Conservation (phyloP, 2,888 invertebrate species). For the Acanthoscelides obtectus region DNA sequence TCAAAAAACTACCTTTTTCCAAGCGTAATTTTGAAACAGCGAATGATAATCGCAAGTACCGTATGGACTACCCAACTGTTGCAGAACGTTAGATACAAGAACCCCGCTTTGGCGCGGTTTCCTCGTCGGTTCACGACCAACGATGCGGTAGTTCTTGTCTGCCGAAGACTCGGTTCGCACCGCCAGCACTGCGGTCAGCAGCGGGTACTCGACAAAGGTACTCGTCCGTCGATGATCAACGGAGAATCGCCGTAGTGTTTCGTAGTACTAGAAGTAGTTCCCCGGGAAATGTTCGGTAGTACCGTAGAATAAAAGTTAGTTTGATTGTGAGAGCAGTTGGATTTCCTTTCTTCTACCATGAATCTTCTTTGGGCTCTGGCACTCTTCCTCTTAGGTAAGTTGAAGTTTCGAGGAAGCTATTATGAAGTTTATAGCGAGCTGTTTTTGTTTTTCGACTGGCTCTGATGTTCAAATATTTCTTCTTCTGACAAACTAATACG, state of each 20-base stretch:
- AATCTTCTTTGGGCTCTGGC: not conserved
- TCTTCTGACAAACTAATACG: no score
- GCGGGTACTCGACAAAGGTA: not conserved
- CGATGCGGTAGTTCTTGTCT: not conserved
- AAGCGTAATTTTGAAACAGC: not conserved
- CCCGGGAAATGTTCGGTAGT: not conserved
- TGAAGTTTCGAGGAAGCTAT: no score
- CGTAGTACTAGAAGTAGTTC: not conserved
- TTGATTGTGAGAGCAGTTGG: not conserved
- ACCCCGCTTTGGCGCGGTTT: not conserved
- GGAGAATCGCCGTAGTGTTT: not conserved
- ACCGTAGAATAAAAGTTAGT: not conserved
- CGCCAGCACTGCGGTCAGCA: not conserved
- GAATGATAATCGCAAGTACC: not conserved
- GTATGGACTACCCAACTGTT: not conserved
- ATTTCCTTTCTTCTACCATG: not conserved
- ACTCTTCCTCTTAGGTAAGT: not conserved
- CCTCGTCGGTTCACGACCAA: not conserved
- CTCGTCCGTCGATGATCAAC: not conserved
- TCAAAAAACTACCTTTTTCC: no score
- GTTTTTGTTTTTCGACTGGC: no score
- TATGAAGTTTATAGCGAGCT: no score
- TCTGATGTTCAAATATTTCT: no score
- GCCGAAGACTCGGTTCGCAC: not conserved
- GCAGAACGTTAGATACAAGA: not conserved